Base-by-base conservation (phyloP, 2,113 vertebrate genomes). In the Nibea albiflora region DNA sequence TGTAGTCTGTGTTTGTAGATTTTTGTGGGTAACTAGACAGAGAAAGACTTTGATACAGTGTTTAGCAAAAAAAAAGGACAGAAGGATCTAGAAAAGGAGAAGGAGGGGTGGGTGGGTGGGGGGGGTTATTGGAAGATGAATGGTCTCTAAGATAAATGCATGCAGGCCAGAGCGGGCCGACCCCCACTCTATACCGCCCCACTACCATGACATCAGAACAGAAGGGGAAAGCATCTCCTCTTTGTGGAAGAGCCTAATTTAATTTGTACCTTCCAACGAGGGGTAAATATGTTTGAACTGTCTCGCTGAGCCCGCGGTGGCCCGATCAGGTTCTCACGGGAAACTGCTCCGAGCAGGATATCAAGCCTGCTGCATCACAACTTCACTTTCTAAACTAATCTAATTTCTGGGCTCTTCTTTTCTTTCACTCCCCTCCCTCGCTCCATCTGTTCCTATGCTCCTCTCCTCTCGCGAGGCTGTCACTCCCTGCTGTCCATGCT, bases 141-240 rank as follows among this genome's bases (percentile, higher is more conserved):
- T 98, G 94, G 96, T 95, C 93, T 92, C 91, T 94, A 95, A 96
- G 96, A 97, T 96, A 96, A 98, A 98, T 97, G 96, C 95, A 95
- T 94, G 95, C 95, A 94, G 96, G 95, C 95, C 95, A 91, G 73
- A 80, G 81, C 53, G n/a, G 80, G 54, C 96, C 96, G 95, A 96
- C 95, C 95, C 95, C 92, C 93, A 95, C 95, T 95, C 90, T 90
- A 95, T 96, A 95, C 97, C 95, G 95, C 96, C 96, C 97, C 95
- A 98, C 96, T 98, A 96, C 97, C 97, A 98, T 99, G 98, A 98
- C 97, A 98, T 98, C 97, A 97, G 96, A 98, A 97, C 97, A 99
- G 97, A 98, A 97, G 96, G 97, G 96, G 96, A 97, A 98, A 98
- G 96, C 97, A 98, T 98, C 97, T 96, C 96, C 95, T 96, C 96